A percentile compares a stretch with the other conserved stretches of the same genome.
Evolutionary conservation across 2,888 invertebrate species (phyloP).

Genomic region (Dasysyrphus albostriatus): DNA sequence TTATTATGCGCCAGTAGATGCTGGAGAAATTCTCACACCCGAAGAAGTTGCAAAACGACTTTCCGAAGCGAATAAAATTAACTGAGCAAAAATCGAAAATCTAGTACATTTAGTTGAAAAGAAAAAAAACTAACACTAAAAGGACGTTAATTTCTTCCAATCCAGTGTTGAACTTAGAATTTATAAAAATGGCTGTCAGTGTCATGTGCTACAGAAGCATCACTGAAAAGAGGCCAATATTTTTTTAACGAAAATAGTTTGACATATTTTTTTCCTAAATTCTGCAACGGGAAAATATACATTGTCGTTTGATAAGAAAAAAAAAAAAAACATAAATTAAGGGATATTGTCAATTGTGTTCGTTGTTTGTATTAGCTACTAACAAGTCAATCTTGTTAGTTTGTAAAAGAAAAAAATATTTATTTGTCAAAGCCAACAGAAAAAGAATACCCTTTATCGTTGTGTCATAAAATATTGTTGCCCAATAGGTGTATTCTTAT

Average conservation of each 20-base stretch:
- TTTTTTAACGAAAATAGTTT: conserved; percentile 46
- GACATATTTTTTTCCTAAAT: conserved; percentile 41
- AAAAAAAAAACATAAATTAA: conserved; percentile 20
- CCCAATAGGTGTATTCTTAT: not conserved
- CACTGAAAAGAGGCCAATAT: conserved; percentile 57
- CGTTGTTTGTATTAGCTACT: conserved; percentile 59
- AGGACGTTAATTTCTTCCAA: conserved; percentile 28
- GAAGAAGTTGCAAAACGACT: conserved; percentile 83
- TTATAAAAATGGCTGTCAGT: conserved; percentile 34
- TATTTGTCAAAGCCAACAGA: not conserved
- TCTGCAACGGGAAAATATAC: conserved; percentile 21
- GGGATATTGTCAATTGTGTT: conserved; percentile 74
- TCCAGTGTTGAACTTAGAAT: conserved; percentile 35
- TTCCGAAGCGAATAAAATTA: conserved; percentile 80
- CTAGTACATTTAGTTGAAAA: conserved; percentile 14
- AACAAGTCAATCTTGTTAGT: conserved; percentile 29
- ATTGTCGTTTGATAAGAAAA: conserved; percentile 20
- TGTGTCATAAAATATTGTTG: conserved; percentile 20
- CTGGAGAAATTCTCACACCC: conserved; percentile 87
- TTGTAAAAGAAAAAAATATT: not conserved
- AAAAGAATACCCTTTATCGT: conserved; percentile 1
- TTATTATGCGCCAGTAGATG: conserved; percentile 93
- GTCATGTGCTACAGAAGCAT: conserved; percentile 36
- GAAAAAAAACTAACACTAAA: not conserved
- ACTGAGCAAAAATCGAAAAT: conserved; percentile 77